phyloP scores from a whole-genome alignment of 2,888 invertebrate genomes.

The Cremastinae sp. region DNA sequence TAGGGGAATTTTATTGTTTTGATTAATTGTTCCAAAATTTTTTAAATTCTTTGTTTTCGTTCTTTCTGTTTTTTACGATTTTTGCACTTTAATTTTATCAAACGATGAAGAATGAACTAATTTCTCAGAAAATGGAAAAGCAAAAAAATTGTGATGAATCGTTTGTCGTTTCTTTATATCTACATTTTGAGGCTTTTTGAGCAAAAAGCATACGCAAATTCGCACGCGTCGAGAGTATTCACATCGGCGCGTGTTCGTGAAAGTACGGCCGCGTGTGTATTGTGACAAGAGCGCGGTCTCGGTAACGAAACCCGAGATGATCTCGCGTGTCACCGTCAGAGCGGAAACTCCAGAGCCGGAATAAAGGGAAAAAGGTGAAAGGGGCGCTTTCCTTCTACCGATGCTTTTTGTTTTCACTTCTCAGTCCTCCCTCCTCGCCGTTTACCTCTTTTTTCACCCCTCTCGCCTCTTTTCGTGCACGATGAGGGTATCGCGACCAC shows the following conservation, averaged over 20 bases:
- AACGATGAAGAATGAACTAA: no score
- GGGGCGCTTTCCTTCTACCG: constrained; percentile 40
- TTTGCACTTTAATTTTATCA: no score
- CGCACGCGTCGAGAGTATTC: background rate
- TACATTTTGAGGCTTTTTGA: no score
- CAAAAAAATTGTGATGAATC: no score
- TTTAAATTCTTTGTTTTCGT: no score
- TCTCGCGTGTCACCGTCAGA: constrained; percentile 45
- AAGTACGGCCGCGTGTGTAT: constrained; percentile 40
- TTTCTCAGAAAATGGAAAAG: no score
- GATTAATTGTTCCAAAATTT: no score
- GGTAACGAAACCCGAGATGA: constrained; percentile 50
- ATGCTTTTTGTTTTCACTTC: constrained; percentile 43
- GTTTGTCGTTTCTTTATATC: no score
- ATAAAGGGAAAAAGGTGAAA: constrained; percentile 26
- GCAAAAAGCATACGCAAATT: background rate
- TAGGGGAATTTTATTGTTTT: no score
- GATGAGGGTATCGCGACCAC: constrained; percentile 16
- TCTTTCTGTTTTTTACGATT: no score
- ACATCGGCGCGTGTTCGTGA: background rate
- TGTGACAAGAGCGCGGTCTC: constrained; percentile 45
- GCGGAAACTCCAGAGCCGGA: constrained; percentile 28
- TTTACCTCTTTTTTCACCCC: constrained; percentile 4
- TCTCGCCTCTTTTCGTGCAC: constrained; percentile 11
- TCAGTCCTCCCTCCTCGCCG: constrained; percentile 6